Conservation (phyloP, 2,888 invertebrate genomes). For the Dascillus cervinus region DNA sequence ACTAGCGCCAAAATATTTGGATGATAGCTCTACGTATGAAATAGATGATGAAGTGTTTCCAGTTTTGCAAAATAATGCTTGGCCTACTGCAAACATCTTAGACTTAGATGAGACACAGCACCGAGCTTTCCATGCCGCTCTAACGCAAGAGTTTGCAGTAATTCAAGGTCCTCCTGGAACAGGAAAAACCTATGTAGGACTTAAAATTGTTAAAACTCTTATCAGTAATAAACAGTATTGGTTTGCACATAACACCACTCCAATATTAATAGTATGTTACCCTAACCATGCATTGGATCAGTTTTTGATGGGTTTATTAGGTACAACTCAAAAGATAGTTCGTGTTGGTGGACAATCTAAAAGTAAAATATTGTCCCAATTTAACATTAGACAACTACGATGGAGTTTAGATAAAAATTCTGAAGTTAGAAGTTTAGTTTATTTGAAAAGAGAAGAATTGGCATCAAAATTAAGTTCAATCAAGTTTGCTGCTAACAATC, state of each 20-base stretch:
- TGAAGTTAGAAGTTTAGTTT: too few relatives aligned
- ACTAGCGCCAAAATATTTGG: slow-evolving; percentile 39
- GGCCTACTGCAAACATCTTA: slow-evolving; percentile 45
- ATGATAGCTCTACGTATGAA: slow-evolving; percentile 9
- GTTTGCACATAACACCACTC: slow-evolving; percentile 41
- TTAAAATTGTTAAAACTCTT: slow-evolving; percentile 63
- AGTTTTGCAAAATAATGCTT: slow-evolving; percentile 22
- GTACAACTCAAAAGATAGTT: slow-evolving; percentile 52
- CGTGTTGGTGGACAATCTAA: slow-evolving; percentile 65
- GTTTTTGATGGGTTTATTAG: slow-evolving; percentile 64
- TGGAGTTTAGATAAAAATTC: too few relatives aligned
- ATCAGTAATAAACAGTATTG: slow-evolving; percentile 48
- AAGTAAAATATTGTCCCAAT: slow-evolving; percentile 47
- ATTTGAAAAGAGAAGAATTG: too few relatives aligned
- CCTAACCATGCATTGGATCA: slow-evolving; percentile 86
- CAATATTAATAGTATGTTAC: slow-evolving; percentile 71
- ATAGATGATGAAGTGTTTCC: slow-evolving; percentile 4
- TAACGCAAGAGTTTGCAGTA: slow-evolving; percentile 64
- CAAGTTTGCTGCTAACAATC: too few relatives aligned
- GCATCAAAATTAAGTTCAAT: too few relatives aligned
- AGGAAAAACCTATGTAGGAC: slow-evolving; percentile 75
- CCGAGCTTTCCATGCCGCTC: slow-evolving; percentile 57
- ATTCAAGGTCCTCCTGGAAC: slow-evolving; percentile 88
- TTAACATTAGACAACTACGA: slow-evolving; percentile 47
- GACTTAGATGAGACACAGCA: slow-evolving; percentile 60